Base-by-base conservation (phyloP, 53 echinoderm and acorn worm species). In the Arbacia lixula region DNA sequence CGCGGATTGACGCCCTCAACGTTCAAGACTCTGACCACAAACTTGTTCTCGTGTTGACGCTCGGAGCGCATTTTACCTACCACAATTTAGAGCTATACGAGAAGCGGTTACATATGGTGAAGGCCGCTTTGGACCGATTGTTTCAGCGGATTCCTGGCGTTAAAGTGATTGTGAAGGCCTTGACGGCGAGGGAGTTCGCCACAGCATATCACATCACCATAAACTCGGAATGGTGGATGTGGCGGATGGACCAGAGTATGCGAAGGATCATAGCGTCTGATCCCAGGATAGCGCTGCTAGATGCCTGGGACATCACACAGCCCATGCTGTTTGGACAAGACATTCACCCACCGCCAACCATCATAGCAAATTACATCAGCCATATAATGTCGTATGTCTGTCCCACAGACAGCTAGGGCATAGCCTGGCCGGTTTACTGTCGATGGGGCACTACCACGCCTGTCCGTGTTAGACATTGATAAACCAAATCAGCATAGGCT, bases 181-280 rank as follows among this genome's bases (percentile, higher is more conserved):
- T 81, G 46, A 81, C 82, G 3, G 41, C 82, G 32, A 39, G 82
- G 11, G 82, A 81, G 32, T 63, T 9, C 35, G 2, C 20, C 19
- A 32, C 40, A 4, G 49, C 49, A 14, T 25, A 2, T 30, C 82
- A 81, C 35, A 81, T 81, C 20, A 34, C 62, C 33, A 50, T 46
- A 16, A 81, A 63, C 33, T 43, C 63, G 19, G 82, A 81, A 51
- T 81, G 82, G 82, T 81, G 82, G 82, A 81, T 81, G 82, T 81
- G 82, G 82, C 26, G 2, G 10, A 0, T 81, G 16, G 82, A 81
- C 22, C 82, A 64, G 34, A 43, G 38, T 2, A 81, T 81, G 82
- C 41, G 82, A 29, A 49, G 43, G 49, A 43, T 81, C 1, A 39
- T 81, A 10, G 82, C 38, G 26, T 19, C 5, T 19, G 82, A 81